phyloP scores from a whole-genome alignment of 1,140 invertebrate species.

The Heliconius eleuchia region DNA sequence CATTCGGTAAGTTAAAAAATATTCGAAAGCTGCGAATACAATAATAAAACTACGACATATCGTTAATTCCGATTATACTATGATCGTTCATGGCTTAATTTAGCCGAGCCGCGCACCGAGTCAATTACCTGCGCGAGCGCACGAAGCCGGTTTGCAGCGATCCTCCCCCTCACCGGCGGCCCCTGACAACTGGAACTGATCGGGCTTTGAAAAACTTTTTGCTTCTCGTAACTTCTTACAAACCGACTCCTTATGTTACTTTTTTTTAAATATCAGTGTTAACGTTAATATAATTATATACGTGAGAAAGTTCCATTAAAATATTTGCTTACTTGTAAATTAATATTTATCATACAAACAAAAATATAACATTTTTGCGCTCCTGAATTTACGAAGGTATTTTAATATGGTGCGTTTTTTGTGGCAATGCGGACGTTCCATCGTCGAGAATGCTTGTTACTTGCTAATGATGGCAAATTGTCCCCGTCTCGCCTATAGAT shows the following conservation, averaged over 20 bases:
- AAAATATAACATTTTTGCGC: not conserved
- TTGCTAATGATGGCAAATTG: constrained; percentile 68
- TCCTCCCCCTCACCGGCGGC: constrained; percentile 29
- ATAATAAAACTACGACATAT: constrained; percentile 57
- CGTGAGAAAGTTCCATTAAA: too few species aligned
- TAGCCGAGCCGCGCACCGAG: constrained; percentile 61
- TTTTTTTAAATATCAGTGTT: constrained; percentile 8
- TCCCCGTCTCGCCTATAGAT: constrained; percentile 56
- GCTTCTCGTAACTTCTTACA: constrained; percentile 29
- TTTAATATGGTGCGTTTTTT: constrained; percentile 63
- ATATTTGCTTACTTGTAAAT: not conserved
- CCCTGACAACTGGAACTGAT: constrained; percentile 50
- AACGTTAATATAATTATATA: not conserved
- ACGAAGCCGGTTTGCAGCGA: constrained; percentile 67
- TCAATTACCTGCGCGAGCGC: constrained; percentile 77
- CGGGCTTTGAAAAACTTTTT: constrained; percentile 51
- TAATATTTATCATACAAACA: not conserved
- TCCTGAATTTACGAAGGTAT: constrained; percentile 33
- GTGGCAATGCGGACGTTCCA: constrained; percentile 46
- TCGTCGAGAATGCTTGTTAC: constrained; percentile 56
- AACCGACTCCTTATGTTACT: constrained; percentile 43
- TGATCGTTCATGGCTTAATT: constrained; percentile 76
- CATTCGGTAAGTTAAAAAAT: not conserved
- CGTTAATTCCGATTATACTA: constrained; percentile 63
- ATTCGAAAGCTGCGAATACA: not conserved